Evolutionary conservation across 2,888 invertebrate genomes (phyloP), one percentile per base, ranked within the genome.

Genomic region (Rutpela maculata): DNA sequence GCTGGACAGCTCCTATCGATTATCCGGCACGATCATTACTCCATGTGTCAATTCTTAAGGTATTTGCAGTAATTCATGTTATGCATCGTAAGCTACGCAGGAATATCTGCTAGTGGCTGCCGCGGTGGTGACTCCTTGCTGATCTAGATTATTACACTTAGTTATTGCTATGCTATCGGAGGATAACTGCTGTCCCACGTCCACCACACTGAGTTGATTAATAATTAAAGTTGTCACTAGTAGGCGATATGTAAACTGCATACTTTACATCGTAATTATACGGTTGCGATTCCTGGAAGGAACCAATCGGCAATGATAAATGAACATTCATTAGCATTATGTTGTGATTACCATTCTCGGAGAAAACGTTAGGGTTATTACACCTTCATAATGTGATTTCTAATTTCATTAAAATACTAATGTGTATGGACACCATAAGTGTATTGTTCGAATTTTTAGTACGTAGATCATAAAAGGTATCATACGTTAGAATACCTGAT

Each of bases 21-120:
- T 83, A 84, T 84, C 82, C 85, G 62, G 76, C 83, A 83, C 84
- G 83, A 85, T 85, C 82, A 82, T 83, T 83, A 83, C 80, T 83
- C 82, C 82, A 65, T 62, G 78, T 82, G 83, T 82, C 83, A 83
- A 83, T 83, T 82, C 81, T 57, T 73, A 74, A 76, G 82, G 83
- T 81, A 83, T 83, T 82, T 77, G 83, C 80, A 75, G 81, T 83
- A 80, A 80, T 82, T 83, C 83, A 82, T 79, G 82, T 78, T 82
- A 79, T 78, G 82, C 80, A 80, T 79, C 78, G 81, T 71, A 76
- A 66, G 76, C 38, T 67, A 78, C 68, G 75, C 75, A 72, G 66
- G 73, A 71, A 78, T 75, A 75, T 75, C 72, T 68, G 70, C 73
- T n/a, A 57, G 63, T 73, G 56, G 68, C 71, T 66, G 69, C 78